A percentile compares a stretch with the other conserved stretches of the same genome.
phyloP scores from a whole-genome alignment of 2,888 invertebrate species.

The Chaitophorus viminalis region DNA sequence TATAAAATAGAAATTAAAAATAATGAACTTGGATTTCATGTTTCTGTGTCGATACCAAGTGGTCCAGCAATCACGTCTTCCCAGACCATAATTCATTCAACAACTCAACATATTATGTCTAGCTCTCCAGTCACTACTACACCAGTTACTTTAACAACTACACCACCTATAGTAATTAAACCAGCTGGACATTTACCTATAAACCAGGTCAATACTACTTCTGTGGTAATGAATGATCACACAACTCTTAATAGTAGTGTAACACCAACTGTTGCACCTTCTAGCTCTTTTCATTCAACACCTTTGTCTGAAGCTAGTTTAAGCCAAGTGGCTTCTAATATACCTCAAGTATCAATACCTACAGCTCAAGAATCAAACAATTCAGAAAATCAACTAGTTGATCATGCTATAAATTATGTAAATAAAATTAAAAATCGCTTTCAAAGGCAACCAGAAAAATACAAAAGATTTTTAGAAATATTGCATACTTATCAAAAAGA shows the following conservation, averaged over 20 bases:
- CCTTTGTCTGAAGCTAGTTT: slow-evolving; percentile 57
- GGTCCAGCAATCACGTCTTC: slow-evolving; percentile 70
- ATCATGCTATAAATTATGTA: slow-evolving; percentile 98
- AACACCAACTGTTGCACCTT: slow-evolving; percentile 38
- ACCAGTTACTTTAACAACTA: slow-evolving; percentile 51
- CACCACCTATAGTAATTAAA: slow-evolving; percentile 52
- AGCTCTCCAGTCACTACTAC: slow-evolving; percentile 62
- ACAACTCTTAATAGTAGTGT: slow-evolving; percentile 35
- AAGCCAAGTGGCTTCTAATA: slow-evolving; percentile 57
- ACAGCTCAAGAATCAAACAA: slow-evolving; percentile 66
- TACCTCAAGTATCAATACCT: slow-evolving; percentile 60
- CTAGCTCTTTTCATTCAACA: slow-evolving; percentile 29
- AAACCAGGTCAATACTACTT: slow-evolving; percentile 57
- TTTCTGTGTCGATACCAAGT: slow-evolving; percentile 80
- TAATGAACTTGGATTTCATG: slow-evolving; percentile 83
- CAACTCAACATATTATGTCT: slow-evolving; percentile 63
- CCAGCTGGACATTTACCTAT: slow-evolving; percentile 52
- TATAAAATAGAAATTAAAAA: slow-evolving; percentile 98
- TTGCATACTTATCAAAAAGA: slow-evolving; percentile 99
- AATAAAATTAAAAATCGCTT: slow-evolving; percentile 99
- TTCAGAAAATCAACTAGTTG: slow-evolving; percentile 88
- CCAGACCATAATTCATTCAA: slow-evolving; percentile 63
- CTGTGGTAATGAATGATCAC: slow-evolving; percentile 56
- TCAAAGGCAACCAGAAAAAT: slow-evolving; percentile 96
- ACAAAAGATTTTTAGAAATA: slow-evolving; percentile 97